A percentile compares a stretch with the other conserved stretches of the same genome.
Evolutionary conservation across 2,888 invertebrate genomes (phyloP).

Genomic region (Stenolophus ochropezus): DNA sequence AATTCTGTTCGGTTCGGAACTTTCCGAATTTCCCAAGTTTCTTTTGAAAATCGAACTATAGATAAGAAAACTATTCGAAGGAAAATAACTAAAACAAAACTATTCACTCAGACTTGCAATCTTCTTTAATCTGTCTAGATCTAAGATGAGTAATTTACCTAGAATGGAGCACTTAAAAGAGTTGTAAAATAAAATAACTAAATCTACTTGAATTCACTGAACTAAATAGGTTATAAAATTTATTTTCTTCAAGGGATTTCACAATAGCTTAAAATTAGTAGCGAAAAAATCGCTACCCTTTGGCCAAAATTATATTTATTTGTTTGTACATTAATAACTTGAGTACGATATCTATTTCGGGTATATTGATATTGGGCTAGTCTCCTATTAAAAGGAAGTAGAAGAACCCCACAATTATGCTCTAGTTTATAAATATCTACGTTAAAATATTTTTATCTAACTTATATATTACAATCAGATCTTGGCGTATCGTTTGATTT

Average conservation of each 20-base stretch:
- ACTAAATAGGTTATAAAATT: background rate
- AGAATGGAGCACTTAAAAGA: background rate
- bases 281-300: background rate
- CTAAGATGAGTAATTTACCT: background rate
- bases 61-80: background rate
- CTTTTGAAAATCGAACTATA: slow-evolving; percentile 16
- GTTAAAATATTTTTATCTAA: no score
- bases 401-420: no score
- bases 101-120: background rate
- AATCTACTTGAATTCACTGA: background rate
- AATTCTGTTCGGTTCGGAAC: background rate
- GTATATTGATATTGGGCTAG: no score
- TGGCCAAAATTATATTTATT: background rate
- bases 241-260: background rate
- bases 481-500: no score
- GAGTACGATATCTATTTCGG: no score
- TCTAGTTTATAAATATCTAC: no score
- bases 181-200: background rate
- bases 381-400: no score
- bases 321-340: no score
- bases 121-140: background rate
- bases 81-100: slow-evolving; percentile 15
- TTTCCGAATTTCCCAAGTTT: slow-evolving; percentile 16
- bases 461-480: no score
- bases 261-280: no score